Evolutionary conservation across 2,113 vertebrate species (phyloP), one percentile per base, ranked within the genome.

Genomic region (Sialia sialis): DNA sequence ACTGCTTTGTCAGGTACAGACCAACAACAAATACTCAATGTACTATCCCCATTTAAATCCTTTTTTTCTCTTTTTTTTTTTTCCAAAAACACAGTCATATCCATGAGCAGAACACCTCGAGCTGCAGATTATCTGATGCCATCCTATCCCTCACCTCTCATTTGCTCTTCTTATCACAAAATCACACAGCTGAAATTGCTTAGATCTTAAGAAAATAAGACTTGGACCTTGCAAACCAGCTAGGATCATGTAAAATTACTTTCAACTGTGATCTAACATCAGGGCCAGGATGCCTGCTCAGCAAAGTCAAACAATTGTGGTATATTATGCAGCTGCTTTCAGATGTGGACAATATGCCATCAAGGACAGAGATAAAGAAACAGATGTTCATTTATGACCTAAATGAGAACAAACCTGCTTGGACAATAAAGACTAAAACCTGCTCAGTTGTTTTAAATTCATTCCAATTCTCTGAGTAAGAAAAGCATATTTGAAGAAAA

Each of bases 311-410:
- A 75, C 78, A 90, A 80, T 17, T 75, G 75, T 23, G 44, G 67
- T 34, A 34, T 38, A 84, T 92, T 68, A 59, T 5, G n/a, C 87
- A 80, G 89, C 86, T 86, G 80, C 83, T 94, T 81, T 94, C 84
- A 93, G 90, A 93, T 84, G 73, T 76, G 78, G 91, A 91, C 89
- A 93, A 78, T 89, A 75, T 69, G 63, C 43, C 89, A 88, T 51
- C 80, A 91, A 89, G 74, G 87, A 69, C 60, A 94, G 67, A 81
- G 91, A 95, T 87, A 93, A 91, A 94, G 82, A 93, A 95, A 89
- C 86, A 91, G 83, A 93, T 93, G 86, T 62, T 93, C 70, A 83
- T 73, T 96, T 95, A 79, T 0, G 27, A 87, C 84, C 72, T 77
- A 77, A 93, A 93, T 43, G 67, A 91, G 87, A 90, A 91, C 46